Conservation (phyloP, 1,140 invertebrate species). For the Eurosta solidaginis region DNA sequence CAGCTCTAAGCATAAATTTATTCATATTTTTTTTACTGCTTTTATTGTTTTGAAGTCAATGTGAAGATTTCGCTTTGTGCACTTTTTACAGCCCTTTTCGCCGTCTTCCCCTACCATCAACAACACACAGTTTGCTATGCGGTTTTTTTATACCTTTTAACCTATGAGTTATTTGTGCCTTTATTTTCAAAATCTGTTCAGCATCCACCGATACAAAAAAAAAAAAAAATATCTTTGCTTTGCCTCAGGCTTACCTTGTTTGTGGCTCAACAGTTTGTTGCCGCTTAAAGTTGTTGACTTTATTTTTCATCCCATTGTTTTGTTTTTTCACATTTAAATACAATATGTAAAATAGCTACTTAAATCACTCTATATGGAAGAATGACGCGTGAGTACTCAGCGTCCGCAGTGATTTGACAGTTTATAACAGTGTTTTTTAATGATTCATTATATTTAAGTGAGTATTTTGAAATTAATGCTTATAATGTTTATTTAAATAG, state of each 20-base stretch:
- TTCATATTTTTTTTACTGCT: constrained; percentile 5
- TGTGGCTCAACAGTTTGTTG: constrained; percentile 9
- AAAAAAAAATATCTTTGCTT: too few species aligned
- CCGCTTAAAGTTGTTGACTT: constrained; percentile 16
- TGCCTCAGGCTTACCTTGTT: not conserved
- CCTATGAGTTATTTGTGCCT: too few species aligned
- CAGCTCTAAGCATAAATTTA: constrained; percentile 8
- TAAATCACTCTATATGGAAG: too few species aligned
- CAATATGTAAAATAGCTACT: constrained; percentile 16
- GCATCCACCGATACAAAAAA: too few species aligned
- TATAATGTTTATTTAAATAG: not conserved
- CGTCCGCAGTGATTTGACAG: constrained; percentile 1
- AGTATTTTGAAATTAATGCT: not conserved
- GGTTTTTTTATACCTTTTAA: too few species aligned
- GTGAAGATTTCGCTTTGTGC: too few species aligned
- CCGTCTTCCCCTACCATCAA: too few species aligned
- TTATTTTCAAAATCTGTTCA: too few species aligned
- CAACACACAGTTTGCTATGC: too few species aligned
- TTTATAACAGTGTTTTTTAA: constrained; percentile 11
- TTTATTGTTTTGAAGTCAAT: too few species aligned
- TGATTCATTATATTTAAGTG: constrained; percentile 16
- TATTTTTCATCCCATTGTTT: not conserved
- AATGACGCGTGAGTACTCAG: too few species aligned
- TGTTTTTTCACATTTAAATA: not conserved
- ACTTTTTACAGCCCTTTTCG: too few species aligned